Evolutionary conservation across 2,113 vertebrate genomes (phyloP).

Genomic region (Jaculus jaculus): DNA sequence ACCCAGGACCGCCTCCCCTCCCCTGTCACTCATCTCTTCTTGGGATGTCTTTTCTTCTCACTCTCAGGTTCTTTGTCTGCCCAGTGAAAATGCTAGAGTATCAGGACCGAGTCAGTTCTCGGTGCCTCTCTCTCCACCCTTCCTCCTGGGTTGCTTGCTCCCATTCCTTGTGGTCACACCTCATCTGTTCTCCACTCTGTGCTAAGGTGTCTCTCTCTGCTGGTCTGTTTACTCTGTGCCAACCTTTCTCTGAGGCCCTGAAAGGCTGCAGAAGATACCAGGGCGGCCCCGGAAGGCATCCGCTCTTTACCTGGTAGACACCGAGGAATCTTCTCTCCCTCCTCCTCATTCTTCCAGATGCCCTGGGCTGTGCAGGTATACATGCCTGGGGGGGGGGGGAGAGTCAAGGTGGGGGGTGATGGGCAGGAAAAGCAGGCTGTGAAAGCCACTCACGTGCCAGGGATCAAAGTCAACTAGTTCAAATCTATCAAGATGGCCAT

Average conservation of each 20-base stretch:
- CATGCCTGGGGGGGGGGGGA: constrained; percentile 68
- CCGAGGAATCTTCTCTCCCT: constrained; percentile 77
- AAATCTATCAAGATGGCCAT: neutral
- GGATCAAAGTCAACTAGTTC: neutral
- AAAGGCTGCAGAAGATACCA: neutral
- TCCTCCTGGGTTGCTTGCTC: neutral
- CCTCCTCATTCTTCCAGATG: constrained; percentile 80
- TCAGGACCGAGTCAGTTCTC: neutral
- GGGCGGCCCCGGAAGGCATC: neutral
- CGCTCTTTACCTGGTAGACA: constrained; percentile 86
- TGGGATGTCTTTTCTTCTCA: neutral
- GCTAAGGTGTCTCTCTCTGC: neutral
- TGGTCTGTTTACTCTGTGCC: neutral
- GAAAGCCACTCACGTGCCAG: neutral
- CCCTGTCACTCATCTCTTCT: neutral
- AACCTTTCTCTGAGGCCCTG: neutral
- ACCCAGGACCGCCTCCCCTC: neutral
- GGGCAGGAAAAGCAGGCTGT: neutral
- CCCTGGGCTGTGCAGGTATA: constrained; percentile 85
- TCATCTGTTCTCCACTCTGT: neutral
- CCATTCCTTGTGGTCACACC: neutral
- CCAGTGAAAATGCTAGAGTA: neutral
- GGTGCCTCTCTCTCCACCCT: neutral
- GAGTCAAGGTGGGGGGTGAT: neutral
- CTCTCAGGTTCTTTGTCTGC: neutral